Evolutionary conservation across 1,140 invertebrate species (phyloP).

Genomic region (Myzus persicae): DNA sequence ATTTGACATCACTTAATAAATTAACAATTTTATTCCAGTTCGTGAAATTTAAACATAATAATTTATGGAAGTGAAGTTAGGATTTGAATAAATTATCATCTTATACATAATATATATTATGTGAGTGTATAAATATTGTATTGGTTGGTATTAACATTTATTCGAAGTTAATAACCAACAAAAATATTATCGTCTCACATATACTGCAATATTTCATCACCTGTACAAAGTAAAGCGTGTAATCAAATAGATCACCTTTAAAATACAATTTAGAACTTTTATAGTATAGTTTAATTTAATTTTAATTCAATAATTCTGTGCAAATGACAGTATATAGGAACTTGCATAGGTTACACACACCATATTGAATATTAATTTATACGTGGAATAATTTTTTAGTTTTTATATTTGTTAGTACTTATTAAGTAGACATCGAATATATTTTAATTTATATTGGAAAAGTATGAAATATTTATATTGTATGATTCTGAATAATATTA

Average conservation of each 20-base stretch:
- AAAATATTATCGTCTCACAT: no score
- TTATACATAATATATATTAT: not conserved
- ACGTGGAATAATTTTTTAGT: not conserved
- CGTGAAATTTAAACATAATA: not conserved
- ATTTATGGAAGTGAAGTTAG: not conserved
- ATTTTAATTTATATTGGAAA: not conserved
- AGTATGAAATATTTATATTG: not conserved
- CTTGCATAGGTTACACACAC: not conserved
- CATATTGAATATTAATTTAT: not conserved
- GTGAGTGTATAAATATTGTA: not conserved
- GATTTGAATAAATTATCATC: not conserved
- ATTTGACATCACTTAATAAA: not conserved
- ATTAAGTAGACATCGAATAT: no score
- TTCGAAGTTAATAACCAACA: not conserved
- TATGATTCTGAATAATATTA: not conserved
- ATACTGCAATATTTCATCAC: no score
- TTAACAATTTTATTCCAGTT: not conserved
- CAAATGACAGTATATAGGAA: not conserved
- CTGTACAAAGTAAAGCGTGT: not conserved
- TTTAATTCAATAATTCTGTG: not conserved
- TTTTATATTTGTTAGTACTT: no score
- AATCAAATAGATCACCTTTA: not conserved
- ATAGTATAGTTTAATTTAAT: not conserved
- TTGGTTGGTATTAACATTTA: not conserved
- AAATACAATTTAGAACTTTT: not conserved